A percentile compares a stretch with the other conserved stretches of the same genome.
These are phyloP conservation scores for Pogona vitticeps DNA, from an alignment of 2,113 vertebrate genomes.

Conservation along the genomic window DNA sequence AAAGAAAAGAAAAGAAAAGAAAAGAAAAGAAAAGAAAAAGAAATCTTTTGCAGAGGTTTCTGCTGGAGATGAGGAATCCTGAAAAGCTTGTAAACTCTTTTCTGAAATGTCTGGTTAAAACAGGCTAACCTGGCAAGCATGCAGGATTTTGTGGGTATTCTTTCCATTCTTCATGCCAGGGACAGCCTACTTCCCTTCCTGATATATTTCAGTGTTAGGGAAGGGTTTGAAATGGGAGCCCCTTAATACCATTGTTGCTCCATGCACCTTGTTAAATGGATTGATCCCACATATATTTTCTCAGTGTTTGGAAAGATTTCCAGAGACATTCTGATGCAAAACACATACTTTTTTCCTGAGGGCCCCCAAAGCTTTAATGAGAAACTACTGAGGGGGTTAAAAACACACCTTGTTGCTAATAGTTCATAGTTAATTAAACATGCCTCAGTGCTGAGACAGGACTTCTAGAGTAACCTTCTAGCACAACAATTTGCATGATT, in stretches of 20 bases:
- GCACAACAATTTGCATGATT: not conserved
- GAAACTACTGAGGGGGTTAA: not conserved
- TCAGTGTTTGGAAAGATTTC: not conserved
- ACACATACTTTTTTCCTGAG: not conserved
- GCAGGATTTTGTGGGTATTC: too few species aligned
- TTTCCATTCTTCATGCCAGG: too few species aligned
- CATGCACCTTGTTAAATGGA: not conserved
- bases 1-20: too few species aligned
- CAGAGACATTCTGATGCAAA: not conserved
- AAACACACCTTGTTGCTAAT: not conserved
- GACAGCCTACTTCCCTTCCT: too few species aligned
- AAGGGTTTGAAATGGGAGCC: not conserved
- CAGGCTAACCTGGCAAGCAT: too few species aligned
- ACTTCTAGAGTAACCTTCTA: slow-evolving; percentile 22
- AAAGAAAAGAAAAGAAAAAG: too few species aligned
- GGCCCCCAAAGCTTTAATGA: not conserved
- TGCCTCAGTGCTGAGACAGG: slow-evolving; percentile 1
- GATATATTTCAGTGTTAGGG: too few species aligned
- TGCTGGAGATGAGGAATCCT: too few species aligned
- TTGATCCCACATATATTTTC: not conserved
- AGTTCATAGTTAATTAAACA: slow-evolving; percentile 25
- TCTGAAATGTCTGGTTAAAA: too few species aligned
- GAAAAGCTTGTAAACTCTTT: too few species aligned
- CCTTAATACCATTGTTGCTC: not conserved
- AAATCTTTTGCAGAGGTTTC: too few species aligned